Conservation (phyloP, 2,888 invertebrate species). For the Chrysomela aeneicollis region DNA sequence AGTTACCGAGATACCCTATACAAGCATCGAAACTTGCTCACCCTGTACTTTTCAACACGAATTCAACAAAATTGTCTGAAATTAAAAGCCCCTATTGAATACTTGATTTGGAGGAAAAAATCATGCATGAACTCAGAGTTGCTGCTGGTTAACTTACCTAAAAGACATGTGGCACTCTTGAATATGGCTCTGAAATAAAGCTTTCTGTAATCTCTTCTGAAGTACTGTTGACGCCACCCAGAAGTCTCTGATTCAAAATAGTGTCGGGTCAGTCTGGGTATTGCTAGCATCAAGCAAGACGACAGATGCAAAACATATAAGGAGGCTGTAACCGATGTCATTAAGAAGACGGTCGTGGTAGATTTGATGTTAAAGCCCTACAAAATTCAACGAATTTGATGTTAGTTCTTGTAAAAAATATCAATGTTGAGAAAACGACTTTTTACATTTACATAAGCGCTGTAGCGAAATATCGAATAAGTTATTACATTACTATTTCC, state of each 20-base stretch:
- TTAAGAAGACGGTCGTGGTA: slow-evolving; percentile 7
- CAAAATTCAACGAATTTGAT: slow-evolving; percentile 1
- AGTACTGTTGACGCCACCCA: background rate
- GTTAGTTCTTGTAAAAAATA: no score
- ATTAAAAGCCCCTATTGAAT: no score
- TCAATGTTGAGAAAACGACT: no score
- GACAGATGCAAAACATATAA: slow-evolving; percentile 14
- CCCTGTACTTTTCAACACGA: no score
- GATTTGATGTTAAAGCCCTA: slow-evolving; percentile 11
- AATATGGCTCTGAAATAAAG: slow-evolving; percentile 12
- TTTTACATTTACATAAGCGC: no score
- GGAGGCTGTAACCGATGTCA: background rate
- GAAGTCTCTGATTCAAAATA: background rate
- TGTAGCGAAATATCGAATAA: no score
- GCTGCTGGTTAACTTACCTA: slow-evolving; percentile 22
- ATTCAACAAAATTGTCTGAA: no score
- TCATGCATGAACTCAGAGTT: no score
- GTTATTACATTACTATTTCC: no score
- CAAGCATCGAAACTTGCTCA: background rate
- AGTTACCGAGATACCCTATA: no score
- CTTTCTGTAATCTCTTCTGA: background rate
- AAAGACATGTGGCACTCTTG: slow-evolving; percentile 18
- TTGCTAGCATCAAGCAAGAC: slow-evolving; percentile 11
- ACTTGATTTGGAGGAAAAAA: no score
- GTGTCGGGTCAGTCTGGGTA: slow-evolving; percentile 3